Conservation (phyloP, 2,888 invertebrate genomes). For the Cyclophora albipunctata region DNA sequence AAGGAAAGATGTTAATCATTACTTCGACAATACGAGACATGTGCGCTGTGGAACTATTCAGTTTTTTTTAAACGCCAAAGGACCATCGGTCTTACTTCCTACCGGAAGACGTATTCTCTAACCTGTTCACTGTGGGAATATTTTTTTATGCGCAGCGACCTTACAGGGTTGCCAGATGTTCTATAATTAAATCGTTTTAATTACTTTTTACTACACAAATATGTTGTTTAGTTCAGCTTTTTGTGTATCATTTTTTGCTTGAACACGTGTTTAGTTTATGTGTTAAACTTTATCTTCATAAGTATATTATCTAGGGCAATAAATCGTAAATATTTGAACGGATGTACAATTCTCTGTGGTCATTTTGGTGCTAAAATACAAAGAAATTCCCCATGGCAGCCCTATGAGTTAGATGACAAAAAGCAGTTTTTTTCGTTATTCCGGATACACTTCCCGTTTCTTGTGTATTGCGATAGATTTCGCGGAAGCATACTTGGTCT, state of each 20-base stretch:
- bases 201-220: constrained; percentile 17
- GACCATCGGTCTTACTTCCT: constrained; percentile 69
- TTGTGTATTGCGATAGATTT: constrained; percentile 66
- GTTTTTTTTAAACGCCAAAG: constrained; percentile 45
- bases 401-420: constrained; percentile 44
- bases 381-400: constrained; percentile 22
- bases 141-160: constrained; percentile 45
- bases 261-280: constrained; percentile 4
- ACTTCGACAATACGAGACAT: constrained; percentile 40
- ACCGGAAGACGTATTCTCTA: constrained; percentile 67
- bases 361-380: no score
- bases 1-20: constrained; percentile 52
- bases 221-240: constrained; percentile 14
- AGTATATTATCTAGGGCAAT: no score
- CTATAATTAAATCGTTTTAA: constrained; percentile 34
- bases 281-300: neutral
- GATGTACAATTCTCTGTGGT: no score
- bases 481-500: constrained; percentile 56
- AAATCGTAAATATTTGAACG: no score
- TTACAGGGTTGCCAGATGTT: constrained; percentile 39
- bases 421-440: constrained; percentile 57
- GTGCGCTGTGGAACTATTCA: constrained; percentile 54
- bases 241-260: constrained; percentile 9
- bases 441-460: constrained; percentile 72
- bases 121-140: constrained; percentile 69